A percentile compares a stretch with the other conserved stretches of the same genome.
Conservation (phyloP, 2,797 vertebrate genomes). For the Pitangus sulphuratus region DNA sequence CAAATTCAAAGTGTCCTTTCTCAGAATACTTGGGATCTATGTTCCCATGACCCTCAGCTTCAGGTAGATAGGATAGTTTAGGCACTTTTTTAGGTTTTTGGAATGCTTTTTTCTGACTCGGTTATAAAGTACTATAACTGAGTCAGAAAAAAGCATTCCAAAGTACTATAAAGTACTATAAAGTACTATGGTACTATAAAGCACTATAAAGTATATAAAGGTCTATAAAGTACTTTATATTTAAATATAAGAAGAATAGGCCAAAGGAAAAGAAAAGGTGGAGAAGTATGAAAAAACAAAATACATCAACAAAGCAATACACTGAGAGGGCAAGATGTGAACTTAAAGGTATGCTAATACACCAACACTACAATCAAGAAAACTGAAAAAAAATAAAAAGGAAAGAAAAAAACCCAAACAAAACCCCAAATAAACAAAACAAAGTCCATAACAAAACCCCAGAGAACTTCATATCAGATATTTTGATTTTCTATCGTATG, state of each 20-base stretch:
- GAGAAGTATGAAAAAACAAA: neutral
- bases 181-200: neutral
- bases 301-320: neutral
- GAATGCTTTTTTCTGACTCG: neutral
- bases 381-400: neutral
- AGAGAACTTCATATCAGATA: neutral
- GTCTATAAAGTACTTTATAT: neutral
- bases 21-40: neutral
- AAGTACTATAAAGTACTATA: neutral
- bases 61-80: neutral
- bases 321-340: neutral
- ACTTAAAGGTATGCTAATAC: neutral
- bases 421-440: too few species aligned
- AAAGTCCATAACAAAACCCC: too few species aligned
- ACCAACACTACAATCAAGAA: neutral
- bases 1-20: neutral
- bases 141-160: too few species aligned
- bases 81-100: neutral
- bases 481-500: neutral
- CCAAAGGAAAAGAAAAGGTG: neutral
- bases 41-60: neutral
- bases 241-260: neutral
- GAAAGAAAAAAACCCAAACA: neutral
- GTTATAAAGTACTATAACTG: neutral
- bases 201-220: neutral